A percentile compares a stretch with the other conserved stretches of the same genome.
Conservation (phyloP, 2,113 vertebrate species). For the Artemisiospiza belli region DNA sequence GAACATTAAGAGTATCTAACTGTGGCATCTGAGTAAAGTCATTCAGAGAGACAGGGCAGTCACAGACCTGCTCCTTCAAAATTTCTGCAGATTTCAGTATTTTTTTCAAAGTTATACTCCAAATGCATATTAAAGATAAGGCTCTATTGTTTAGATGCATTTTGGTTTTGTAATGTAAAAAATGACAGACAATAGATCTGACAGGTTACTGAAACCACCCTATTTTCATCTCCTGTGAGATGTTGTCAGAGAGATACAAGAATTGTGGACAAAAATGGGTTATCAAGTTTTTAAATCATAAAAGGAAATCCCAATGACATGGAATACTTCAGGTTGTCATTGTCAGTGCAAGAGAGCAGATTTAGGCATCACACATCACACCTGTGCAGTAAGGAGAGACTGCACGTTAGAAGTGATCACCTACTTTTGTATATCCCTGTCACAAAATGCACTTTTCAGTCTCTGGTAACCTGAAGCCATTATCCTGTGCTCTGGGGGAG, state of each 20-base stretch:
- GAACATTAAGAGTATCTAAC: background rate
- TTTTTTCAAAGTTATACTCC: background rate
- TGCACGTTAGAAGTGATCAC: background rate
- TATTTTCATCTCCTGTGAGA: background rate
- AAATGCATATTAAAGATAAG: background rate
- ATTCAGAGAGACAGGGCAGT: background rate
- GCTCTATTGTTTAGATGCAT: background rate
- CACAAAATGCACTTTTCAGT: background rate
- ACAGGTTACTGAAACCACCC: background rate
- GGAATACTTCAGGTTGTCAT: background rate
- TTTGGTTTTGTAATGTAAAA: background rate
- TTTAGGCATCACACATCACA: background rate
- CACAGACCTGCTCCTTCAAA: background rate
- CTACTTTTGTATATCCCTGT: background rate
- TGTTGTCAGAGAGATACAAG: background rate
- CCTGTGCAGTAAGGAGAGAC: background rate
- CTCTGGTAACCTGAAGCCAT: background rate
- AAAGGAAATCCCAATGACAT: background rate
- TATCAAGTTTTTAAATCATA: background rate
- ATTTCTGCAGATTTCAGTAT: background rate
- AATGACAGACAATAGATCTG: background rate
- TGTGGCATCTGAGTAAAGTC: background rate
- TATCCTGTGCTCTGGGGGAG: background rate
- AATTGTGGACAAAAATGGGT: background rate
- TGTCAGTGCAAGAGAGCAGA: background rate